A percentile compares a stretch with the other conserved stretches of the same genome.
Conservation (phyloP, 1,140 invertebrate species). For the Panagrolaimus sp. region DNA sequence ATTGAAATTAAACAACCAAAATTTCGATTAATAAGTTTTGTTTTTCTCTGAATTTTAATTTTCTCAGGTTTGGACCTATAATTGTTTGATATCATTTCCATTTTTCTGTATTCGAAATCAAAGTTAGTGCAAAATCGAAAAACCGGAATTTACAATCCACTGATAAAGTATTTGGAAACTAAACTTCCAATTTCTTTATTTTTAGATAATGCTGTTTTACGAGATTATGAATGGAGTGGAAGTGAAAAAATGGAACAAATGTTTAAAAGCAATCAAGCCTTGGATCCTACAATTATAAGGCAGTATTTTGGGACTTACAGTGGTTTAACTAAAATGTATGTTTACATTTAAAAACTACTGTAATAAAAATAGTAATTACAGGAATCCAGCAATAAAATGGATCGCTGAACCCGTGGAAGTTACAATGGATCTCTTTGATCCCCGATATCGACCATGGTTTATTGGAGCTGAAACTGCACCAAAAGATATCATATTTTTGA, state of each 20-base stretch:
- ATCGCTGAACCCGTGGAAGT: conserved; percentile 25
- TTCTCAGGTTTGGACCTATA: too few species aligned
- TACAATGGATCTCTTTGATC: conserved; percentile 41
- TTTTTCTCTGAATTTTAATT: too few species aligned
- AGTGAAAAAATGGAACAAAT: conserved; percentile 22
- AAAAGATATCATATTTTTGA: conserved; percentile 37
- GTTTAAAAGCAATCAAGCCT: conserved; percentile 30
- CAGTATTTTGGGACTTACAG: conserved; percentile 47
- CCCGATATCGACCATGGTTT: conserved; percentile 39
- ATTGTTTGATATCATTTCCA: too few species aligned
- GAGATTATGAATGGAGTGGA: conserved; percentile 40
- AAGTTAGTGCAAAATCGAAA: too few species aligned
- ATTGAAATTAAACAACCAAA: neutral
- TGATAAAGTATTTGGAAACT: too few species aligned
- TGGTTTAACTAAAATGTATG: conserved; percentile 36
- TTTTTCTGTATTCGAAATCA: too few species aligned
- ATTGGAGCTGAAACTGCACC: conserved; percentile 36
- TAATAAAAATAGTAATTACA: too few species aligned
- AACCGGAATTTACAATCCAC: too few species aligned
- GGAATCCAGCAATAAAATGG: conserved; percentile 34
- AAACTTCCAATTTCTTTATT: too few species aligned
- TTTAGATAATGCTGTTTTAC: conserved; percentile 25
- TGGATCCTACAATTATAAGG: conserved; percentile 23
- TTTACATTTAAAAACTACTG: too few species aligned
- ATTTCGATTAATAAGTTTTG: neutral